Base-by-base conservation (phyloP, 2,797 vertebrate genomes). In the Pipistrellus nathusii region DNA sequence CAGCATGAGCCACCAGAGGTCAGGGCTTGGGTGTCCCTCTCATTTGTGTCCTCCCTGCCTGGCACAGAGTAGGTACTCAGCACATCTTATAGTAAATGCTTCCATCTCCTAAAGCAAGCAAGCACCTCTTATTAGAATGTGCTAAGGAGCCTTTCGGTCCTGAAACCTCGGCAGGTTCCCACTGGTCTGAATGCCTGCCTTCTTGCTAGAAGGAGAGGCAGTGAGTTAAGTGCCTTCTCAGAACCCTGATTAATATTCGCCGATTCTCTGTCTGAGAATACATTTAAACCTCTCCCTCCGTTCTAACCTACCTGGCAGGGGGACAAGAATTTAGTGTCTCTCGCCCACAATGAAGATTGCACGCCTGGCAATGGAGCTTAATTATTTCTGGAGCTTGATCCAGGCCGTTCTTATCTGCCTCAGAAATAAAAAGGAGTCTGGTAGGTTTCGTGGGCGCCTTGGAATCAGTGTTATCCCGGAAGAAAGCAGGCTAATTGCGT, bases 321-420 rank as follows among this genome's bases (percentile, higher is more conserved):
- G 93, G 96, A 77, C 94, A 95, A 94, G 94, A 96, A 95, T 94
- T 90, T 76, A 75, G 6, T 53, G 30, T 92, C 66, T 80, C 32
- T 95, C 68, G 77, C 35, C 48, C 83, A 38, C 51, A 88, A 90
- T 92, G 94, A 95, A 91, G 57, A 71, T 9, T 93, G 57, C 81
- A 77, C 57, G 30, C 82, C 66, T 85, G 77, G 59, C 32, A 86
- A 27, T 95, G 64, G 93, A 78, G 88, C 59, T 97, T 96, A 95
- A 96, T 97, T 95, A 88, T 44, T 88, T 86, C 44, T 90, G 62
- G 93, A 96, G 75, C 77, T 96, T 51, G 55, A 91, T 92, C 80
- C 91, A 78, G 84, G 35, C 38, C 84, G 32, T 1, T 8, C 75
- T 89, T 96, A 55, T 78, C 76, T 97, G 82, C 21, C n/a, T 68